These are phyloP conservation scores for Amazona finschi DNA, from an alignment of 2,797 vertebrate genomes.

Conservation along the genomic window DNA sequence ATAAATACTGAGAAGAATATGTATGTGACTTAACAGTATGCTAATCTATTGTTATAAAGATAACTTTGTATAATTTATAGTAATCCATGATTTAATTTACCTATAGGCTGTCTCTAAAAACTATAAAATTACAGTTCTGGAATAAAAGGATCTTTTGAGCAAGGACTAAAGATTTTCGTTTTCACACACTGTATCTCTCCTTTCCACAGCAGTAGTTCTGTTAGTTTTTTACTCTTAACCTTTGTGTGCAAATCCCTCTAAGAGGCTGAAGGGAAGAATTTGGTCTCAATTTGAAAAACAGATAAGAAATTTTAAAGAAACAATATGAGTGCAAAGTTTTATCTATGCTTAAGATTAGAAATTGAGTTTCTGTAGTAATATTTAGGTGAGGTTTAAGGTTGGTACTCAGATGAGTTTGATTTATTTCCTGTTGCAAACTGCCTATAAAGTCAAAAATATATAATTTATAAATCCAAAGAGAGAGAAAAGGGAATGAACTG, in stretches of 20 bases:
- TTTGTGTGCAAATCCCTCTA: neutral
- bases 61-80: neutral
- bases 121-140: neutral
- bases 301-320: neutral
- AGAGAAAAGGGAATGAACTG: constrained; percentile 21
- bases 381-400: neutral
- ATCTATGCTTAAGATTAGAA: neutral
- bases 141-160: neutral
- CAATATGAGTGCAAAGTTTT: neutral
- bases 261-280: neutral
- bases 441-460: neutral
- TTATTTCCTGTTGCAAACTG: neutral
- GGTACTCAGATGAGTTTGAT: neutral
- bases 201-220: neutral
- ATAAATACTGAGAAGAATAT: neutral
- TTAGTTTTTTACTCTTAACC: neutral
- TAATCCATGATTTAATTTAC: neutral
- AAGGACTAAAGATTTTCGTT: neutral
- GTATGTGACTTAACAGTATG: neutral
- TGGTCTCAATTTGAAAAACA: neutral
- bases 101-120: neutral
- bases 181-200: neutral
- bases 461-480: constrained; percentile 5
- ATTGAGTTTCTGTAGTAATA: neutral
- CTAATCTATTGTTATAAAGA: neutral